Percentiles rank a stretch among this genome's conserved stretches.
Conservation (phyloP, 2,113 vertebrate genomes). For the Manacus vitellinus region DNA sequence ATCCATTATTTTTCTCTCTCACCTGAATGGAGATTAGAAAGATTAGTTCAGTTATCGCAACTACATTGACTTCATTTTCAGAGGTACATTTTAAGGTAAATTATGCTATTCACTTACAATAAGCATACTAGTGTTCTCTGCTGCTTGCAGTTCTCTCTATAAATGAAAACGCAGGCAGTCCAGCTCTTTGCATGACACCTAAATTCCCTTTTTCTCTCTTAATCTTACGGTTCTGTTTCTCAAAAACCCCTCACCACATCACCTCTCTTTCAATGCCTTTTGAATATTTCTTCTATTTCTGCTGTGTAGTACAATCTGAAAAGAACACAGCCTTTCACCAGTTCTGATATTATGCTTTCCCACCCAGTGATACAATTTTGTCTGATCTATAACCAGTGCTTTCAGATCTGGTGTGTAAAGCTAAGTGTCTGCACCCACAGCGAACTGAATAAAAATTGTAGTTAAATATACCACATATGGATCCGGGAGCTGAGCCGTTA, state of each 20-base stretch:
- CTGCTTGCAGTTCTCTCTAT: not conserved
- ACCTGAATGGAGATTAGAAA: not conserved
- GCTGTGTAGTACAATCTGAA: not conserved
- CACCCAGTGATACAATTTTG: conserved; percentile 17
- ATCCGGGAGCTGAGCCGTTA: not conserved
- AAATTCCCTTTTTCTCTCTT: conserved; percentile 32
- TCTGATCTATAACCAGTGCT: conserved; percentile 21
- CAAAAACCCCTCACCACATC: not conserved
- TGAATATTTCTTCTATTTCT: conserved; percentile 40
- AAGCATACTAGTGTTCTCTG: not conserved
- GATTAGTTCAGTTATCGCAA: not conserved
- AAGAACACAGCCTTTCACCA: not conserved
- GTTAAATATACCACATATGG: conserved; percentile 12
- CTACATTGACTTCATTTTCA: conserved; percentile 13
- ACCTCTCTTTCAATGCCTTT: conserved; percentile 22
- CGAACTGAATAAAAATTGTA: conserved; percentile 42
- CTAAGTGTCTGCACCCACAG: conserved; percentile 11
- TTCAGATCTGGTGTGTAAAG: conserved; percentile 38
- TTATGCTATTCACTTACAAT: not conserved
- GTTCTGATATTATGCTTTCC: conserved; percentile 12
- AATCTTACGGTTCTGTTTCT: not conserved
- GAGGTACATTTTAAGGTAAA: conserved; percentile 6
- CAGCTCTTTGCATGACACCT: conserved; percentile 17
- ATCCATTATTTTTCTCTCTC: not conserved
- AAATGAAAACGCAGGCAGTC: not conserved